These are phyloP conservation scores for Strigops habroptila DNA, from an alignment of 2,113 vertebrate species.

Conservation along the genomic window DNA sequence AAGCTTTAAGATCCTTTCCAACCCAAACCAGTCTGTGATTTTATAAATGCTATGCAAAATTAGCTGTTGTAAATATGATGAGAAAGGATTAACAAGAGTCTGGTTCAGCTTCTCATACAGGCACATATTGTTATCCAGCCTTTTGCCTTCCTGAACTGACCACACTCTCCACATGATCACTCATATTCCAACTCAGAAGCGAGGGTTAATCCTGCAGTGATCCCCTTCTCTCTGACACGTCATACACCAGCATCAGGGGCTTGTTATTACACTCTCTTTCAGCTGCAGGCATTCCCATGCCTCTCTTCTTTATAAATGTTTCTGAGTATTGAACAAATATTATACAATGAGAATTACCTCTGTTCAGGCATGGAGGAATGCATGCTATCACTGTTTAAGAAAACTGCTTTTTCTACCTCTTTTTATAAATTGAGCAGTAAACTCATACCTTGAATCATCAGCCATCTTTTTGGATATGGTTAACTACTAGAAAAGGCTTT, in stretches of 20 bases:
- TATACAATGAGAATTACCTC: background rate
- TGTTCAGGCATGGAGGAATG: background rate
- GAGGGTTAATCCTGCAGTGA: background rate
- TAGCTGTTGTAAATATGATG: background rate
- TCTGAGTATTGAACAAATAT: background rate
- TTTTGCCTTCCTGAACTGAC: background rate
- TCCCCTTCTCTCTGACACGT: background rate
- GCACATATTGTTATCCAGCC: background rate
- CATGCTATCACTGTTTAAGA: background rate
- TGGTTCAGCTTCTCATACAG: background rate
- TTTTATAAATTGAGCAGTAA: background rate
- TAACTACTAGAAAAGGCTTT: background rate
- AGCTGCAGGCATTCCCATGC: rapidly evolving
- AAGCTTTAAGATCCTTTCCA: background rate
- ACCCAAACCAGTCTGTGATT: background rate
- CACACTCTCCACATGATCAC: background rate
- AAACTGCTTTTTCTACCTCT: background rate
- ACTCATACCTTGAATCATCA: background rate
- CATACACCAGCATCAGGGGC: background rate
- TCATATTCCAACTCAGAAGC: background rate
- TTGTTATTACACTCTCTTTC: background rate
- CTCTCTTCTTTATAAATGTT: background rate
- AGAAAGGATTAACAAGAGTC: background rate
- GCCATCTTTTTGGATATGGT: background rate
- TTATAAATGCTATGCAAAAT: background rate